A percentile compares a stretch with the other conserved stretches of the same genome.
These are phyloP conservation scores for Hippopotamyrus pictus DNA, from an alignment of 2,797 vertebrate species.

Conservation along the genomic window DNA sequence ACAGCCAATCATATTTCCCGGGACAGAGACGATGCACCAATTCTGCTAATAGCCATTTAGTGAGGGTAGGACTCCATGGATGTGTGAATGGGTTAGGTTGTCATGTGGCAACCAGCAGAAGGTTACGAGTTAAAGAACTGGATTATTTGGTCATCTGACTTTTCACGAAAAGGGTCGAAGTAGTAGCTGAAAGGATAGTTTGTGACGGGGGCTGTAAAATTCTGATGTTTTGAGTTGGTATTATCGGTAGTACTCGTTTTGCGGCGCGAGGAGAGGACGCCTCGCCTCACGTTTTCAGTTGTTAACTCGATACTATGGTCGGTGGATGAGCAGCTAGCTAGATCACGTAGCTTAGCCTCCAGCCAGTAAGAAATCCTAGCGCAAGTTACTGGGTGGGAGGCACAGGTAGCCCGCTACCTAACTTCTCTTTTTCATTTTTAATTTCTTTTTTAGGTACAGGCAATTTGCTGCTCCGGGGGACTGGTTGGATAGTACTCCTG, in stretches of 20 bases:
- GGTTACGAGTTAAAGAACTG: constrained; percentile 69
- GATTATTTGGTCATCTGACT: constrained; percentile 48
- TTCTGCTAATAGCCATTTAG: constrained; percentile 57
- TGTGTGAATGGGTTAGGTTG: constrained; percentile 54
- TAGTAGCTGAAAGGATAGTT: constrained; percentile 30
- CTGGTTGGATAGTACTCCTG: neutral
- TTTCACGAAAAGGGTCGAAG: constrained; percentile 19
- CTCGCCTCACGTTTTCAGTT: constrained; percentile 50
- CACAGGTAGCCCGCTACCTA: constrained; percentile 35
- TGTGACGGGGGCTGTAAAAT: constrained; percentile 27
- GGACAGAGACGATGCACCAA: constrained; percentile 53
- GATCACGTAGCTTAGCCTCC: constrained; percentile 59
- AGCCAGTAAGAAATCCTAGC: constrained; percentile 67
- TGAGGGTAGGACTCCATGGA: constrained; percentile 53
- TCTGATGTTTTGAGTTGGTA: constrained; percentile 30
- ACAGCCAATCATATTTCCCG: constrained; percentile 51
- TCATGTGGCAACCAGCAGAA: constrained; percentile 69
- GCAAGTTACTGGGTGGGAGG: constrained; percentile 58
- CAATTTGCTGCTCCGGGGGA: neutral
- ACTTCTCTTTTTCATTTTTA: neutral
- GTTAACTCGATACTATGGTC: constrained; percentile 56
- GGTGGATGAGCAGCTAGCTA: constrained; percentile 50
- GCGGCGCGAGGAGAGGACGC: constrained; percentile 37
- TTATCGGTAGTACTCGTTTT: constrained; percentile 19
- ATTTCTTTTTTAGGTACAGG: neutral